Evolutionary conservation across 2,113 vertebrate species (phyloP).

Genomic region (Tetraodon nigroviridis): DNA sequence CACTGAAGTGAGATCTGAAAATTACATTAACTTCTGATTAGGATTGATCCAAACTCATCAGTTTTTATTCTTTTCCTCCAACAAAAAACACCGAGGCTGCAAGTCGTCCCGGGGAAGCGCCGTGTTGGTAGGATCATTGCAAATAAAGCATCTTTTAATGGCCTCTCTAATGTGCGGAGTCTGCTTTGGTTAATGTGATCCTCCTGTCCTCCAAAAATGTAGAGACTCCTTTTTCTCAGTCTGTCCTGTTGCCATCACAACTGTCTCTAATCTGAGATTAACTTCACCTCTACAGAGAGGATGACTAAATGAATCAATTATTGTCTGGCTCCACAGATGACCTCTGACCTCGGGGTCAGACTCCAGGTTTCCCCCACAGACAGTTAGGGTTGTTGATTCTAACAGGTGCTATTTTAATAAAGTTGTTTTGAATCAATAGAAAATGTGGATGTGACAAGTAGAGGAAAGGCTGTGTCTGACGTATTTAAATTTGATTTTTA

Average conservation of each 20-base stretch:
- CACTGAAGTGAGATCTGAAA: neutral
- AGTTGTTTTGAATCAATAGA: too few species aligned
- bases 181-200: neutral
- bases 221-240: constrained; percentile 10
- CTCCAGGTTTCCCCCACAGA: too few species aligned
- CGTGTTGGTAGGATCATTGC: constrained; percentile 1
- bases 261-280: neutral
- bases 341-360: too few species aligned
- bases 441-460: too few species aligned
- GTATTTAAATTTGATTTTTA: too few species aligned
- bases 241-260: neutral
- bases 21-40: neutral
- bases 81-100: neutral
- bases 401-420: too few species aligned
- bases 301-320: too few species aligned
- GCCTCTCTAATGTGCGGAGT: constrained; percentile 7
- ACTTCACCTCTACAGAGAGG: too few species aligned
- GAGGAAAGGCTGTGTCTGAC: too few species aligned
- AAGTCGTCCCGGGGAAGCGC: neutral
- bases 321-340: too few species aligned
- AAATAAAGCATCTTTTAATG: constrained; percentile 9
- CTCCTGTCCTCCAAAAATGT: neutral
- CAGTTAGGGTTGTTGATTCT: too few species aligned
- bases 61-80: neutral
- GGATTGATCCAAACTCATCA: neutral